Conservation (phyloP, 2,888 invertebrate genomes). For the Saturnia japonica region DNA sequence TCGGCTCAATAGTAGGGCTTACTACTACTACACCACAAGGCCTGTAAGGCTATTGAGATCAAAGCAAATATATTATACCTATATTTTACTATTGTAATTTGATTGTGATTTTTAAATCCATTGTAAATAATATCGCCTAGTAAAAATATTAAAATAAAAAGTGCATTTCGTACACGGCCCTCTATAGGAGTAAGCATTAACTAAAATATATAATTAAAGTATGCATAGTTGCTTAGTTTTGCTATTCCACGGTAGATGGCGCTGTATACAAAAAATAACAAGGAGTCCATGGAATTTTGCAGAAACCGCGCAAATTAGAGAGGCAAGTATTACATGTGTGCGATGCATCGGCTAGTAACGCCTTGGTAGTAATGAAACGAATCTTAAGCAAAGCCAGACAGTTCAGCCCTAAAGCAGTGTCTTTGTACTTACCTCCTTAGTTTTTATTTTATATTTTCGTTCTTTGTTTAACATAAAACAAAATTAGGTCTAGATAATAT, state of each 20-base stretch:
- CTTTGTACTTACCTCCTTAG: neutral
- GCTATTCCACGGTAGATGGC: slow-evolving; percentile 36
- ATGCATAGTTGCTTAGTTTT: neutral
- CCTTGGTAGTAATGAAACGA: too few species aligned
- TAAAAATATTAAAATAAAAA: neutral
- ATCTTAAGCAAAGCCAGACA: too few species aligned
- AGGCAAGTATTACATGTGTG: too few species aligned
- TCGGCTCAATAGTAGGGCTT: too few species aligned
- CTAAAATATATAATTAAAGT: neutral
- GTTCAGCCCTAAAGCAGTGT: too few species aligned
- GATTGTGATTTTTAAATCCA: neutral
- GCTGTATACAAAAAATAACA: slow-evolving; percentile 5
- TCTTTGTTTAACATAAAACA: neutral
- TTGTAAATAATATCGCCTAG: neutral
- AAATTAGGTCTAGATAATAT: neutral
- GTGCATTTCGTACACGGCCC: slow-evolving; percentile 17
- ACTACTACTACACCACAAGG: too few species aligned
- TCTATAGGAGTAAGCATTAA: slow-evolving; percentile 19
- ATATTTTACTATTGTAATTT: too few species aligned
- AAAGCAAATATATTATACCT: too few species aligned
- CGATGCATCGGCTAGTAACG: too few species aligned
- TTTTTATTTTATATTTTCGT: neutral
- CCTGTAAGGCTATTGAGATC: too few species aligned
- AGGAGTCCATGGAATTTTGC: too few species aligned
- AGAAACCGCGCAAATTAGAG: too few species aligned